Evolutionary conservation across 2,888 invertebrate species (phyloP), one percentile per base, ranked within the genome.

Genomic region (Rutpela maculata): DNA sequence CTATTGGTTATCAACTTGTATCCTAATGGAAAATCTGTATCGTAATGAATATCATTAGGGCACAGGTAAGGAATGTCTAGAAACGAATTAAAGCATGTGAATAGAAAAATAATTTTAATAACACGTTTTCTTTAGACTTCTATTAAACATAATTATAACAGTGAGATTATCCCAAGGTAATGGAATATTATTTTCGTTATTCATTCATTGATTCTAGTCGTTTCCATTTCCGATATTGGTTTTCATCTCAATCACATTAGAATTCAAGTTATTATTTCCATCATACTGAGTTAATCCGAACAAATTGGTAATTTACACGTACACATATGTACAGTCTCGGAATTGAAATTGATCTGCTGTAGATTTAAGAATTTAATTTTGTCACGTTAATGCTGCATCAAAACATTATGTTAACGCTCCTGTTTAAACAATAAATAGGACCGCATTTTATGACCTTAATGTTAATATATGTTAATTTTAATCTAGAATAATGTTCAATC

Each of bases 291-390:
- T 7, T 50, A 50, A 50, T 50, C 50, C 50, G 50, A 50, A n/a
- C 50, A 50, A 50, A 50, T 50, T 50, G n/a, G 50, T n/a, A 50
- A 50, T 50, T 50, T 3, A n/a, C 50, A 50, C 50, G 50, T 50
- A 50, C 50, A 50, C 15, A 50, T 50, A n/a, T 50, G 50, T 50
- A 50, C 50, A 50, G 50, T 50, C n/a, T 5, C 50, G n/a, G n/a
- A n/a, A 6, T 50, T 50, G 15, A 50, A 15, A 50, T 50, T 50
- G 50, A 50, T 50, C 15, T 50, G n/a, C 50, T 50, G n/a, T 50
- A 50, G 50, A 50, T 50, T 50, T 50, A 50, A 50, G 50, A 50
- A n/a, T 50, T 50, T 50, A 50, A n/a, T 50, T 50, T 50, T n/a
- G 7, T 50, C n/a, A 50, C 50, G 50, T 50, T 50, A 50, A n/a